phyloP scores from a whole-genome alignment of 2,797 vertebrate species.

The Myotis daubentonii region DNA sequence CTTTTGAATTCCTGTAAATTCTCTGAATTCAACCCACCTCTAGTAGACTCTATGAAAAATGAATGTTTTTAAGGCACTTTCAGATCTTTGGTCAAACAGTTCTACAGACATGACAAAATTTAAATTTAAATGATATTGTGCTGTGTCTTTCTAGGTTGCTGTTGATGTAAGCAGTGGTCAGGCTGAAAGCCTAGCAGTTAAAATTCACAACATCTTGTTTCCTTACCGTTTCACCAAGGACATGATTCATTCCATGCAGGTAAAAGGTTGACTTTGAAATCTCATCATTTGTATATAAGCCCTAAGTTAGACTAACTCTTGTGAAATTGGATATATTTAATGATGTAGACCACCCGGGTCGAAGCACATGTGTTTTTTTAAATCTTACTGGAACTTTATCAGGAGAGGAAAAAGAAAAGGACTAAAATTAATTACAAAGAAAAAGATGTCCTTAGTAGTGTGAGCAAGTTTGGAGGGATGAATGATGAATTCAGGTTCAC shows the following conservation, averaged over 20 bases:
- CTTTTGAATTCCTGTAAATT: slow-evolving; percentile 20
- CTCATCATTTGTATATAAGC: neutral
- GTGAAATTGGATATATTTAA: slow-evolving; percentile 37
- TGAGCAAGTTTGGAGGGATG: slow-evolving; percentile 18
- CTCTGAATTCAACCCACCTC: neutral
- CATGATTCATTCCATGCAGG: slow-evolving; percentile 98
- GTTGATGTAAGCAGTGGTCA: slow-evolving; percentile 92
- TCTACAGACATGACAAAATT: slow-evolving; percentile 32
- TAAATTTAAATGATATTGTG: slow-evolving; percentile 15
- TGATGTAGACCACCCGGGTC: neutral
- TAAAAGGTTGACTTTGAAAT: slow-evolving; percentile 72
- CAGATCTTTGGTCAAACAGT: slow-evolving; percentile 43
- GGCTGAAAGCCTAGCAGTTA: slow-evolving; percentile 92
- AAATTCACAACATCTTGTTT: slow-evolving; percentile 96
- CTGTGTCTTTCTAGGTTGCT: slow-evolving; percentile 88
- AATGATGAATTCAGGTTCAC: neutral
- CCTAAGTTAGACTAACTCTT: neutral
- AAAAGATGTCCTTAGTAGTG: neutral
- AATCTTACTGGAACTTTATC: slow-evolving; percentile 52
- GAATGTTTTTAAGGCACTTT: slow-evolving; percentile 53
- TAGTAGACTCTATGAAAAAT: slow-evolving; percentile 40
- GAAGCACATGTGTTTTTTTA: slow-evolving; percentile 6
- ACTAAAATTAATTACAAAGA: slow-evolving; percentile 16
- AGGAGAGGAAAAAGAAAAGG: slow-evolving; percentile 6
- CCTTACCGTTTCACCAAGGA: slow-evolving; percentile 97